A percentile compares a stretch with the other conserved stretches of the same genome.
phyloP scores from a whole-genome alignment of 2,113 vertebrate genomes.

The Leuciscus idus region DNA sequence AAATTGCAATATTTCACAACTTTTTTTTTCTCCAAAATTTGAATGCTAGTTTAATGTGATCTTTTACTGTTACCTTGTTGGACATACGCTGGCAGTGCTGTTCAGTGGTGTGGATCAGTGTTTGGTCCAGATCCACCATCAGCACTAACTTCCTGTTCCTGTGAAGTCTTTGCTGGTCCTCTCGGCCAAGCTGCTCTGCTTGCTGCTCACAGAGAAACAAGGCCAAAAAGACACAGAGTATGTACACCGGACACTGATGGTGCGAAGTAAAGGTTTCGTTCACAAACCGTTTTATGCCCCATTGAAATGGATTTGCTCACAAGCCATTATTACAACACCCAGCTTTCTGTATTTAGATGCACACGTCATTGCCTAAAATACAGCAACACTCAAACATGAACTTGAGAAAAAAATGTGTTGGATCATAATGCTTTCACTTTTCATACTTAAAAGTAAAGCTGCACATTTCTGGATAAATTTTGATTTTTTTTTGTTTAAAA shows the following conservation, averaged over 20 bases:
- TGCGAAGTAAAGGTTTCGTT: neutral
- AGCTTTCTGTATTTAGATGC: too few species aligned
- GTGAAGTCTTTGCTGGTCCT: constrained; percentile 94
- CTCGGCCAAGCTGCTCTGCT: constrained; percentile 90
- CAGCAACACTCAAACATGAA: neutral
- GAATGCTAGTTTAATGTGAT: neutral
- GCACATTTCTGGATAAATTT: too few species aligned
- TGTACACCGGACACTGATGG: neutral
- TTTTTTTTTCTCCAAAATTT: neutral
- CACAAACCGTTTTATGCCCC: neutral
- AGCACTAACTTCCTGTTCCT: constrained; percentile 92
- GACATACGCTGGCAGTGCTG: constrained; percentile 93
- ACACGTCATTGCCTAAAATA: too few species aligned
- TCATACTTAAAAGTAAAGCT: too few species aligned
- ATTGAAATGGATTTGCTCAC: neutral
- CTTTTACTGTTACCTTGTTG: constrained; percentile 80
- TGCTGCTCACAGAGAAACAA: constrained; percentile 77
- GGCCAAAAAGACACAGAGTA: neutral
- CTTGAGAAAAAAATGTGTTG: neutral
- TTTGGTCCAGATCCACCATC: constrained; percentile 99
- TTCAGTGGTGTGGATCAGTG: constrained; percentile 96
- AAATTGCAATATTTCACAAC: neutral
- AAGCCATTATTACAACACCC: neutral
- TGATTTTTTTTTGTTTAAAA: too few species aligned
- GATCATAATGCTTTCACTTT: too few species aligned